A percentile compares a stretch with the other conserved stretches of the same genome.
Conservation (phyloP, 2,113 vertebrate genomes). For the Antennarius striatus region DNA sequence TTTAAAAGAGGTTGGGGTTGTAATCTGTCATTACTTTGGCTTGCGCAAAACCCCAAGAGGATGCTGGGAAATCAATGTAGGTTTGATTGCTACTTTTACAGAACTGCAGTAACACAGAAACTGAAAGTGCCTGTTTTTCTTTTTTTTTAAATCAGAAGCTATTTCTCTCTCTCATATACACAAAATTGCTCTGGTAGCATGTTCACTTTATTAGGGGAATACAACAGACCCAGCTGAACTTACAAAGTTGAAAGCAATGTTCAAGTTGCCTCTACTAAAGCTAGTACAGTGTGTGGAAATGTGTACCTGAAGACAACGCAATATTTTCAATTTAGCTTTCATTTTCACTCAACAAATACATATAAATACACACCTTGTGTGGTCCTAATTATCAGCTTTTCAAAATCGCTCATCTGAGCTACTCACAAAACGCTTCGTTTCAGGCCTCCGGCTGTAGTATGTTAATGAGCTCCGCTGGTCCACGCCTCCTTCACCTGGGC, state of each 20-base stretch:
- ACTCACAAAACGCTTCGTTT: no score
- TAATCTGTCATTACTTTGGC: slow-evolving; percentile 69
- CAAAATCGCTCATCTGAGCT: no score
- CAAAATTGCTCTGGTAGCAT: slow-evolving; percentile 12
- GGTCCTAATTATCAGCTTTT: no score
- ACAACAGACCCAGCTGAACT: no score
- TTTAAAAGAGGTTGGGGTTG: slow-evolving; percentile 38
- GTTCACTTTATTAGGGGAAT: slow-evolving; percentile 33
- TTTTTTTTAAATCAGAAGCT: slow-evolving; percentile 28
- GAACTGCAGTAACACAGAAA: slow-evolving; percentile 61
- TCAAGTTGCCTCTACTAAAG: no score
- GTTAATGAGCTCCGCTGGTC: no score
- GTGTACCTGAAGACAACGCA: slow-evolving; percentile 5
- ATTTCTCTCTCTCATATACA: slow-evolving; percentile 22
- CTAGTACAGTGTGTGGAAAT: no score
- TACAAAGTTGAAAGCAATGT: no score
- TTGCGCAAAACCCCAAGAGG: slow-evolving; percentile 59
- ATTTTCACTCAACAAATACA: neutral
- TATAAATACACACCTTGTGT: slow-evolving; percentile 7
- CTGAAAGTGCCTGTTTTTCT: slow-evolving; percentile 14
- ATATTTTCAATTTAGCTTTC: slow-evolving; percentile 23
- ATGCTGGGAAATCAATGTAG: slow-evolving; percentile 69
- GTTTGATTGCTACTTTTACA: slow-evolving; percentile 71
- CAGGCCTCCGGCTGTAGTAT: no score
- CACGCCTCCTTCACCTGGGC: no score